phyloP scores from a whole-genome alignment of 2,888 invertebrate species.

The Plebejus melissa region DNA sequence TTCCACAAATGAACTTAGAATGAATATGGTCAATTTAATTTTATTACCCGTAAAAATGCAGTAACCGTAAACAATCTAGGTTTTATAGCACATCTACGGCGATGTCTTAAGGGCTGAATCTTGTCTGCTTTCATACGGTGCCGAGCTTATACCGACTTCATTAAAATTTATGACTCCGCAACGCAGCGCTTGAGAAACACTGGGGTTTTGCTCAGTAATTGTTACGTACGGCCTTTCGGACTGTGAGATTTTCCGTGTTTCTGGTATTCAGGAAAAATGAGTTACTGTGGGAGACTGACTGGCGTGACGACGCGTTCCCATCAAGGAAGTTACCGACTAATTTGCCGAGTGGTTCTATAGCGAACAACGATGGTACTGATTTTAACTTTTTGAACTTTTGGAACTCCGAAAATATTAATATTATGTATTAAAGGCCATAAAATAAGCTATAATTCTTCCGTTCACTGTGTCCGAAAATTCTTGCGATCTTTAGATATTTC shows the following conservation, averaged over 20 bases:
- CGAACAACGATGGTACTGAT: too few species aligned
- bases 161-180: constrained; percentile 22
- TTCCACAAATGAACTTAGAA: neutral
- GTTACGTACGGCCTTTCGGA: neutral
- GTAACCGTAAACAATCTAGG: constrained; percentile 4
- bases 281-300: neutral
- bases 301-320: too few species aligned
- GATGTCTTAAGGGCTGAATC: constrained; percentile 25
- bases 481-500: too few species aligned
- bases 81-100: neutral
- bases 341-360: too few species aligned
- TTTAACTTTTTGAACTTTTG: too few species aligned
- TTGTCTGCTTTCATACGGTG: constrained; percentile 24
- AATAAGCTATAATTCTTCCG: too few species aligned
- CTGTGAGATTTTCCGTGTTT: neutral
- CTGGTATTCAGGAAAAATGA: neutral
- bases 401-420: too few species aligned
- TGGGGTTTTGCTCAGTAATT: constrained; percentile 7
- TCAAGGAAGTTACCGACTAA: too few species aligned
- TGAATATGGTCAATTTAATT: constrained; percentile 3
- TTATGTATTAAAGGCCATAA: too few species aligned
- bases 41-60: neutral
- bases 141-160: constrained; percentile 21
- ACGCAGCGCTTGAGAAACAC: neutral
- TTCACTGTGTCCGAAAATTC: too few species aligned